These are phyloP conservation scores for Achlya flavicornis DNA, from an alignment of 2,888 invertebrate species.

Conservation along the genomic window DNA sequence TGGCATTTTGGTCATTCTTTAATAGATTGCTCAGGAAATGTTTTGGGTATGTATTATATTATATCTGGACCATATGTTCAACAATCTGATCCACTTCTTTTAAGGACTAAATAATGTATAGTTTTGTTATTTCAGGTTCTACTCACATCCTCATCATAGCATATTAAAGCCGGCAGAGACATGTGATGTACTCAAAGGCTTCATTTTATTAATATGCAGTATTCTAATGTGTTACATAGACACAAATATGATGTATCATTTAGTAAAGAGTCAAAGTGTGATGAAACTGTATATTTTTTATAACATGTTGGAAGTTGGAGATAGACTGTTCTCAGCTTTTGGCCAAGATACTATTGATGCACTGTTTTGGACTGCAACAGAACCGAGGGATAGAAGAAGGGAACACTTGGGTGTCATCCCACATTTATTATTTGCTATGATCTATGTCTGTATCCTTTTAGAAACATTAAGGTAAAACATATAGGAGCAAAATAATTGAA, in stretches of 20 bases:
- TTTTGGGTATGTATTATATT: conserved; percentile 84
- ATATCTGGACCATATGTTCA: conserved; percentile 2
- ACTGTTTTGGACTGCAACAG: conserved; percentile 99
- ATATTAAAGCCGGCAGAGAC: conserved; percentile 94
- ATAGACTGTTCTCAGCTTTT: conserved; percentile 97
- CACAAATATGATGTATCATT: conserved; percentile 98
- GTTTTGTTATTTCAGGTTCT: conserved; percentile 56
- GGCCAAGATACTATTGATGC: conserved; percentile 99
- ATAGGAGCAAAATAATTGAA: background rate
- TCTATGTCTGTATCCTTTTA: conserved; percentile 97
- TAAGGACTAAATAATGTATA: background rate
- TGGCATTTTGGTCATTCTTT: conserved; percentile 93
- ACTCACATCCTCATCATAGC: conserved; percentile 72
- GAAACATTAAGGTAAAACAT: conserved; percentile 18
- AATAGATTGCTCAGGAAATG: conserved; percentile 89
- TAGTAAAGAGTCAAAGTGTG: conserved; percentile 98
- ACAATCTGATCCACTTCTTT: background rate
- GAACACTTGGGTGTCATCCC: conserved; percentile 94
- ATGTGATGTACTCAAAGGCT: conserved; percentile 97
- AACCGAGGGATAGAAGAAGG: conserved; percentile 92
- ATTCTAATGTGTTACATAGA: conserved; percentile 96
- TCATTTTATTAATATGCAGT: conserved; percentile 92
- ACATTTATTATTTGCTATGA: conserved; percentile 95
- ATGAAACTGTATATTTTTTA: conserved; percentile 99
- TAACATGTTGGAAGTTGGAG: conserved; percentile 99